Evolutionary conservation across 2,888 invertebrate genomes (phyloP).

Genomic region (Vannuccia rotundouncinata): DNA sequence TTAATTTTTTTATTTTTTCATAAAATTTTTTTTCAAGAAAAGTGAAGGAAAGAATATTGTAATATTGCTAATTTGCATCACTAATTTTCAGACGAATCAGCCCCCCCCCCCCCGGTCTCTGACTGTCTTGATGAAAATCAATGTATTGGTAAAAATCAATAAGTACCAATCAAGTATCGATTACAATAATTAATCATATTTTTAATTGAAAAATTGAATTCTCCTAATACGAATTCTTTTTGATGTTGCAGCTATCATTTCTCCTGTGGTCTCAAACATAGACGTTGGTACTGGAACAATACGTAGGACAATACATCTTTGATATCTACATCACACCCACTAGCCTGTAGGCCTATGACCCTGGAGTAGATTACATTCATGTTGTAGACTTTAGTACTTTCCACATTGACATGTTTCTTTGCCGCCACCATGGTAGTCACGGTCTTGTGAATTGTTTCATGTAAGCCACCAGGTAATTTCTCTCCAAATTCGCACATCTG

Average conservation of each 20-base stretch:
- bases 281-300: constrained; percentile 30
- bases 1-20: no score
- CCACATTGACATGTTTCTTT: constrained; percentile 26
- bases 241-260: constrained; percentile 25
- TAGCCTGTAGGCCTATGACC: constrained; percentile 32
- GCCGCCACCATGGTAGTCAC: constrained; percentile 27
- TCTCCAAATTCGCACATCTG: constrained; percentile 30
- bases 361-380: constrained; percentile 26
- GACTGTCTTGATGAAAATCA: no score
- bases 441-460: constrained; percentile 21
- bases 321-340: constrained; percentile 20
- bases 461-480: constrained; percentile 15
- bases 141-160: no score
- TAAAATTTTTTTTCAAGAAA: no score
- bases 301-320: background rate
- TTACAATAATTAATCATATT: no score
- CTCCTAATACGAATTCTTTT: no score
- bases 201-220: no score
- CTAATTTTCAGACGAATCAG: no score
- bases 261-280: constrained; percentile 24
- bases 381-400: constrained; percentile 1
- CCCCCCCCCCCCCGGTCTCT: no score
- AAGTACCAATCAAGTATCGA: no score
- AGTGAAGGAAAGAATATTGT: no score
- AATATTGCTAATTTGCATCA: no score